A percentile compares a stretch with the other conserved stretches of the same genome.
phyloP scores from a whole-genome alignment of 1,140 invertebrate genomes.

The Magallana angulata region DNA sequence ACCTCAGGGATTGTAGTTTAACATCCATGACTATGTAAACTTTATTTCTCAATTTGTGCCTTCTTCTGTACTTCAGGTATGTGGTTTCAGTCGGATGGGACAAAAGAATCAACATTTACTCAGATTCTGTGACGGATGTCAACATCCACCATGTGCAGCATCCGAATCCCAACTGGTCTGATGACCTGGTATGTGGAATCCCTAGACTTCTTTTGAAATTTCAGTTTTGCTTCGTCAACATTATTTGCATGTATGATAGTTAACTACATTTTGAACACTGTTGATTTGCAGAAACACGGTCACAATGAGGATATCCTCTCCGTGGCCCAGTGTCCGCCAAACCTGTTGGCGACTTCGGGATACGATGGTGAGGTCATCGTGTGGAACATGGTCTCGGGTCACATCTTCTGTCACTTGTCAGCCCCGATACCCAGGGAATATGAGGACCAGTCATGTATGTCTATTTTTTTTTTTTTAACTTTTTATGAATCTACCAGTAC shows the following conservation, averaged over 20 bases:
- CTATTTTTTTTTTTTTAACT: too few species aligned
- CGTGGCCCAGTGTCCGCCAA: slow-evolving; percentile 76
- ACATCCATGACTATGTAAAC: too few species aligned
- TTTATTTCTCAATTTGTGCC: too few species aligned
- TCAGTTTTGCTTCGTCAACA: not conserved
- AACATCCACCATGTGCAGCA: slow-evolving; percentile 74
- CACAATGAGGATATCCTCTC: slow-evolving; percentile 79
- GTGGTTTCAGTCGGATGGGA: slow-evolving; percentile 80
- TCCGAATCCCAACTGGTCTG: slow-evolving; percentile 76
- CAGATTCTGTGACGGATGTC: slow-evolving; percentile 72
- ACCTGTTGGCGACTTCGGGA: slow-evolving; percentile 78
- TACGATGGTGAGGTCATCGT: slow-evolving; percentile 80
- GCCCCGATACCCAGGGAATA: slow-evolving; percentile 68
- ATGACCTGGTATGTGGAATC: slow-evolving; percentile 73
- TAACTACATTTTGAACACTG: not conserved
- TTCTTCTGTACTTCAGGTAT: slow-evolving; percentile 66
- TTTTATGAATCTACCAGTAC: too few species aligned
- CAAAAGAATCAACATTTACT: slow-evolving; percentile 79
- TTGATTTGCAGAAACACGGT: slow-evolving; percentile 73
- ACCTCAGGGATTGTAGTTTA: too few species aligned
- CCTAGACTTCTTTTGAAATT: not conserved
- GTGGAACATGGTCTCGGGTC: slow-evolving; percentile 80
- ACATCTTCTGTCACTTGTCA: slow-evolving; percentile 78
- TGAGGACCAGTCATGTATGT: slow-evolving; percentile 72
- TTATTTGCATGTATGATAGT: not conserved